Evolutionary conservation across 2,113 vertebrate species (phyloP), one percentile per base, ranked within the genome.

Genomic region (Hydrochoerus hydrochaeris): DNA sequence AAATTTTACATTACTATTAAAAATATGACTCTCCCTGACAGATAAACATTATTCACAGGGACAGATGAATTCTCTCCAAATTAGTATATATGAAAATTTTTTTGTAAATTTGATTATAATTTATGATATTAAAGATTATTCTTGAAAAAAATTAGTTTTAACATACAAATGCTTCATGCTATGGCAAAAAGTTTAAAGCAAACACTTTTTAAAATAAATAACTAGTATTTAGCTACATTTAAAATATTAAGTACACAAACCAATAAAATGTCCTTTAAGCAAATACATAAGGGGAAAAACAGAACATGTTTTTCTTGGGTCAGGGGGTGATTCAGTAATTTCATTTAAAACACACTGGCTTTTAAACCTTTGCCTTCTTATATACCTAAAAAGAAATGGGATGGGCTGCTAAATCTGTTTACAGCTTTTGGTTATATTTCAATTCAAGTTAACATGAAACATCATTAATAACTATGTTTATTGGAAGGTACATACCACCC

Each of bases 111-210:
- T 26, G 35, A 57, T 82, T 41, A 90, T 65, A 94, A 94, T 85
- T 91, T 86, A 80, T 71, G 10, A 95, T 11, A 92, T 60, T 81
- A 90, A 85, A 89, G 57, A 24, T 81, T 69, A 86, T 12, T 94
- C 22, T 57, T 81, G 46, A 83, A 91, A 41, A 32, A 92, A 93
- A 67, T 6, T 52, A 75, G 35, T 90, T 93, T 69, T 77, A 91
- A 94, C 44, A 46, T 46, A 46, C 46, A 46, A 46, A 46, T 46
- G 46, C 46, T 46, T 46, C 46, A 46, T 46, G 46, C 46, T 46
- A 7, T 46, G 46, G 46, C 46, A 93, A 85, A 96, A 58, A 28
- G 20, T 91, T 77, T 78, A 95, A 62, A 95, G 54, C 22, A 90
- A 46, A 94, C 38, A 46, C 26, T 85, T 94, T 44, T 38, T 52